Evolutionary conservation across 2,888 invertebrate species (phyloP).

Genomic region (Mesorhabditis spiculigera): DNA sequence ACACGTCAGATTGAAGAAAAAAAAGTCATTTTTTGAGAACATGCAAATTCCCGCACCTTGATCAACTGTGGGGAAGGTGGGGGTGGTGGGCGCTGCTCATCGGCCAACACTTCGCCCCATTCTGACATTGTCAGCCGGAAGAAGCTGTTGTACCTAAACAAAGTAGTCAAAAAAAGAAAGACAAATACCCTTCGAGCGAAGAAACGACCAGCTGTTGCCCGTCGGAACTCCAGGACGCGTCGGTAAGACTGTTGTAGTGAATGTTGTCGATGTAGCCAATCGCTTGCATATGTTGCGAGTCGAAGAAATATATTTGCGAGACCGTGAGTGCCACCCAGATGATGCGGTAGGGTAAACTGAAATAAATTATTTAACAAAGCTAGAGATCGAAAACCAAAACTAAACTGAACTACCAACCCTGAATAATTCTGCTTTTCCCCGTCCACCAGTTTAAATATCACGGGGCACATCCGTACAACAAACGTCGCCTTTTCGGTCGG

Average conservation of each 20-base stretch:
- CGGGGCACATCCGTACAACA: slow-evolving; percentile 78
- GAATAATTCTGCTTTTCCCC: slow-evolving; percentile 29
- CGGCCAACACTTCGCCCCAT: slow-evolving; percentile 5
- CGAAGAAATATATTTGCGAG: slow-evolving; percentile 76
- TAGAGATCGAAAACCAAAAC: not conserved
- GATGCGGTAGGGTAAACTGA: slow-evolving; percentile 73
- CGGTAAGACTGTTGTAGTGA: slow-evolving; percentile 82
- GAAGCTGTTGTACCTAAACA: slow-evolving; percentile 1
- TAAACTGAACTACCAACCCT: slow-evolving; percentile 16
- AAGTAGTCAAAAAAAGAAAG: not conserved
- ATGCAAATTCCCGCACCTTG: slow-evolving; percentile 1
- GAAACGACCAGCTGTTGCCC: slow-evolving; percentile 75
- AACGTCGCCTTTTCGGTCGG: slow-evolving; percentile 70
- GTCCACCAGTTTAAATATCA: slow-evolving; percentile 68
- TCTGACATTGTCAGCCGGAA: not conserved
- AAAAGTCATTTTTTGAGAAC: not conserved
- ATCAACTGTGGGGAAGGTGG: not conserved
- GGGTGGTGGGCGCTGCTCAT: not conserved
- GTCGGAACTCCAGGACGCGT: slow-evolving; percentile 81
- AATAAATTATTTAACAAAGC: slow-evolving; percentile 12
- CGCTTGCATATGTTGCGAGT: slow-evolving; percentile 78
- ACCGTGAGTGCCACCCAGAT: slow-evolving; percentile 87
- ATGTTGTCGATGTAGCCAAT: slow-evolving; percentile 77
- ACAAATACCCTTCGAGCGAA: slow-evolving; percentile 76
- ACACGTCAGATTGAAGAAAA: too few relatives aligned